Evolutionary conservation across 2,888 invertebrate species (phyloP), one percentile per base, ranked within the genome.

Genomic region (Scaptomyza flava): DNA sequence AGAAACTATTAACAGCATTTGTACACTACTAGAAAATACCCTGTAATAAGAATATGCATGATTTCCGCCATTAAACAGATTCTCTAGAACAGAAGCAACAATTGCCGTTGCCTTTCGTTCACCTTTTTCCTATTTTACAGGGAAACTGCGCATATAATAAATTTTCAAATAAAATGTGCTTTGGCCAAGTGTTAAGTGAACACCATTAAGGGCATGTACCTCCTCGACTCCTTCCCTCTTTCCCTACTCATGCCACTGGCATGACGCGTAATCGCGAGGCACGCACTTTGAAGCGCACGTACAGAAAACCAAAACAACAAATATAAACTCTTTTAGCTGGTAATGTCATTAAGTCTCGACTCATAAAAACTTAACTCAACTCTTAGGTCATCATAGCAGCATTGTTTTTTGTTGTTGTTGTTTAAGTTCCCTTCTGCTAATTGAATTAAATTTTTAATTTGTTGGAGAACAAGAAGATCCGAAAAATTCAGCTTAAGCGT

Each of bases 401-500:
- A 46, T 47, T 33, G 17, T 47, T 51, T 48, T 4, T 34, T 50
- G 14, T 17, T 41, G 41, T 41, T 17, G 17, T 17, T 17, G 17
- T 17, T 41, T 17, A 41, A 41, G 41, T 30, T 12, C 9, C 34
- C 20, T 33, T 14, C 31, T 57, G 74, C 64, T 82, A 87, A 82
- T 82, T 82, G 83, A 82, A 87, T 82, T 82, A 82, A 87, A 70
- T 74, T 72, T 68, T 87, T 85, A 81, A 79, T 85, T 82, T 79
- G 69, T 66, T n/a, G 14, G 81, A 77, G 50, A 57, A 43, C 45
- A 11, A 17, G 38, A 14, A 27, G 38, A 14, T 56, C 54, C 11
- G 34, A 27, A 50, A 23, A 47, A 47, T 48, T 53, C 57, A 30
- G 46, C 53, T 58, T 51, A 41, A 64, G 54, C 70, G 56, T 71